A percentile compares a stretch with the other conserved stretches of the same genome.
phyloP scores from a whole-genome alignment of 2,888 invertebrate species.

The Aphelenchoides bicaudatus region DNA sequence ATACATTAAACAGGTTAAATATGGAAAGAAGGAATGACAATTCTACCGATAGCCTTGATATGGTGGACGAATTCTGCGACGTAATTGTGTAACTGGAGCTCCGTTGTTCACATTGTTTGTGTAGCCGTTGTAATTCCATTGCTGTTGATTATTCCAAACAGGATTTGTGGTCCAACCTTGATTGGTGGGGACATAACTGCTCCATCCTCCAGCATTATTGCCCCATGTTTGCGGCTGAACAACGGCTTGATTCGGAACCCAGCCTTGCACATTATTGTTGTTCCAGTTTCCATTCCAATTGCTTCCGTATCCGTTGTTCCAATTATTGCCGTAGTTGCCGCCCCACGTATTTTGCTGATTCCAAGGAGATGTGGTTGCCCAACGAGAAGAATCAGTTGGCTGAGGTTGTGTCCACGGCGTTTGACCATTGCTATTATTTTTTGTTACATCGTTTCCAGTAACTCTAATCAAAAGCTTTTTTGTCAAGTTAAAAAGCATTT shows the following conservation, averaged over 20 bases:
- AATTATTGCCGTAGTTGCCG: constrained; percentile 18
- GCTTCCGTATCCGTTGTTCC: constrained; percentile 18
- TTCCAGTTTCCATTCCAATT: background rate
- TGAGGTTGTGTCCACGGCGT: constrained; percentile 9
- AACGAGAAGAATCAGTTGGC: constrained; percentile 1
- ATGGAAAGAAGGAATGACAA: too few relatives aligned
- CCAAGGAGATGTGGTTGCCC: background rate
- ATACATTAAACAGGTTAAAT: too few relatives aligned
- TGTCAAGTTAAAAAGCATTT: too few relatives aligned
- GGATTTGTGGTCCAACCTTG: background rate
- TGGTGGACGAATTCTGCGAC: constrained; percentile 4
- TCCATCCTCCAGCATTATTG: background rate
- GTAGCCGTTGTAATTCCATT: constrained; percentile 3
- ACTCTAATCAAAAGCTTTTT: too few relatives aligned
- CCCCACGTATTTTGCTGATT: constrained; percentile 7
- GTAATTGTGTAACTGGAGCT: background rate
- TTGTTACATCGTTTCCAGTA: too few relatives aligned
- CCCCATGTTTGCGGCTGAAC: background rate
- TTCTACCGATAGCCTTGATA: too few relatives aligned
- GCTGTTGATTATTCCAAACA: background rate
- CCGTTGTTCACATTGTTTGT: background rate
- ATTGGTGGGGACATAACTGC: background rate
- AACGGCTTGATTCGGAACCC: background rate
- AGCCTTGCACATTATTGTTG: constrained; percentile 4
- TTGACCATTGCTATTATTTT: too few relatives aligned